phyloP scores from a whole-genome alignment of 2,113 vertebrate genomes.

The Sebastes schlegelii region DNA sequence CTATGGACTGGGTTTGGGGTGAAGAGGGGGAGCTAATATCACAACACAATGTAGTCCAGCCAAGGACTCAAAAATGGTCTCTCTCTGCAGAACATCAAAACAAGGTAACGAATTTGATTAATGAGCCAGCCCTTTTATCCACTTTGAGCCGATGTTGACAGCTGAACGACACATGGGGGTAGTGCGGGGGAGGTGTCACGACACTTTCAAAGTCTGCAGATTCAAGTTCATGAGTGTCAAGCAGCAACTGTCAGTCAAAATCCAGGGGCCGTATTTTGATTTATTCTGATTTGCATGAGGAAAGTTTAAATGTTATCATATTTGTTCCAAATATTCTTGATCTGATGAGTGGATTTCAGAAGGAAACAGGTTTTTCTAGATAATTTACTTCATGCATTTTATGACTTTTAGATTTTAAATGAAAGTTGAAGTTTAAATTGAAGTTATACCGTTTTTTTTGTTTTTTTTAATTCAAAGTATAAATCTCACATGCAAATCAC shows the following conservation, averaged over 20 bases:
- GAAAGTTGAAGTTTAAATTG: not conserved
- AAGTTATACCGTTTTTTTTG: not conserved
- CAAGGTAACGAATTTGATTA: slow-evolving; percentile 72
- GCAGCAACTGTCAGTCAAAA: not conserved
- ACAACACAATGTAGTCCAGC: slow-evolving; percentile 57
- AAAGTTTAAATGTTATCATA: not conserved
- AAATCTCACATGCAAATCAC: not conserved
- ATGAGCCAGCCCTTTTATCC: slow-evolving; percentile 54
- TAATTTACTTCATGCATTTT: not conserved
- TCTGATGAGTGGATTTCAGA: not conserved
- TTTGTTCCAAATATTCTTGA: not conserved
- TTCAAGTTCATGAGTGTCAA: slow-evolving; percentile 28
- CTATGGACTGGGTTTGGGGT: slow-evolving; percentile 60
- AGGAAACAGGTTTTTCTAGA: not conserved
- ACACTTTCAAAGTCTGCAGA: slow-evolving; percentile 13
- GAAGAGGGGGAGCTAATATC: slow-evolving; percentile 46
- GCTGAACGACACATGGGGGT: slow-evolving; percentile 25
- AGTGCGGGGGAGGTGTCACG: too few relatives aligned
- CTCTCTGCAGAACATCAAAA: slow-evolving; percentile 58
- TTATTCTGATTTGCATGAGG: not conserved
- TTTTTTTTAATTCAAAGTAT: not conserved
- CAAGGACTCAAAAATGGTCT: slow-evolving; percentile 39
- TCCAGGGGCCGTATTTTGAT: not conserved
- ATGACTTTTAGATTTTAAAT: not conserved
- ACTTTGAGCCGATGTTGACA: slow-evolving; percentile 52